Conservation (phyloP, 2,113 vertebrate genomes). For the Chaenocephalus aceratus region DNA sequence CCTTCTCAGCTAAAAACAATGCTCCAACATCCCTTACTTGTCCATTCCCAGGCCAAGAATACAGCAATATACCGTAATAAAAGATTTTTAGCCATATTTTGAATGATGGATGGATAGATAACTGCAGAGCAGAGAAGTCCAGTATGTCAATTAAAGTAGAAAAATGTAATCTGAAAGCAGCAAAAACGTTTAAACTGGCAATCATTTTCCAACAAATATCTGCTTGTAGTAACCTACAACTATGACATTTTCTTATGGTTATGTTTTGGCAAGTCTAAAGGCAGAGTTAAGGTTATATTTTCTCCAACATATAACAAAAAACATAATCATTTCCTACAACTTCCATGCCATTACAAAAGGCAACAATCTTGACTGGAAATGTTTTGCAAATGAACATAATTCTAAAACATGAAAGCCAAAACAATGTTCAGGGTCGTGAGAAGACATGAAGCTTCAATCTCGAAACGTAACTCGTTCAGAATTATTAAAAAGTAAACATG, state of each 20-base stretch:
- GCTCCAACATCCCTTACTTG: too few relatives aligned
- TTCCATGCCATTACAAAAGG: neutral
- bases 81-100: neutral
- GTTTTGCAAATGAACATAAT: too few relatives aligned
- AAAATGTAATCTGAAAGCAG: neutral
- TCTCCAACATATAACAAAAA: neutral
- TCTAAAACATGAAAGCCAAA: neutral
- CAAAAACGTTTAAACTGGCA: neutral
- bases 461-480: neutral
- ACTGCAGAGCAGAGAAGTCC: too few relatives aligned
- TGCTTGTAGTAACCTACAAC: neutral
- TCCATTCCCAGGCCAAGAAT: neutral
- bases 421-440: neutral
- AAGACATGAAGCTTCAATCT: neutral
- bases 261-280: neutral
- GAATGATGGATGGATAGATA: neutral
- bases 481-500: neutral
- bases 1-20: neutral
- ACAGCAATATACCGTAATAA: too few relatives aligned
- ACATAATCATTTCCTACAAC: neutral
- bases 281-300: too few relatives aligned
- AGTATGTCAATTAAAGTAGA: neutral
- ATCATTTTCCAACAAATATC: neutral
- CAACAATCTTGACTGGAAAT: too few relatives aligned
- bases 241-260: too few relatives aligned